Base-by-base conservation (phyloP, 1,140 invertebrate species). In the Steinernema khuongi region DNA sequence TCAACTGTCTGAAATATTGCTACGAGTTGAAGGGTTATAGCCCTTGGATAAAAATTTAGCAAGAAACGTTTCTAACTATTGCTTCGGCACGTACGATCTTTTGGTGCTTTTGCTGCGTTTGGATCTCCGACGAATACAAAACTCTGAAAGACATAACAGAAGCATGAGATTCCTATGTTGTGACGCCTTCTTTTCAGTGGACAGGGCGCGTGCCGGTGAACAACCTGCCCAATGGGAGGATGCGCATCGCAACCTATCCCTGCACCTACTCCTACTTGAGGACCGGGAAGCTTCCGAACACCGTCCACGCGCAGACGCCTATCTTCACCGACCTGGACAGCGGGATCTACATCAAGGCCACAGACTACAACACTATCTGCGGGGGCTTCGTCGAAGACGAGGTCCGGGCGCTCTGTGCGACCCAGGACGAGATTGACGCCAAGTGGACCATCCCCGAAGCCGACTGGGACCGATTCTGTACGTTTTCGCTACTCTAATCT, bases 391-490 rank as follows among this genome's bases (percentile, higher is more conserved):
- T 74, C 33, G 80, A 83, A 75, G 60, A 69, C n/a, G 81, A 74
- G 22, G 68, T 85, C 17, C 36, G 73, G 0, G 75, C 83, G 2
- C 41, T 83, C 0, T 31, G 26, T 1, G 72, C 68, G 1, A 76
- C 73, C 19, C 79, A 83, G 72, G 50, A 68, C 1, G 67, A 60
- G 1, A n/a, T 70, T 11, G 31, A 71, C 18, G 78, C 43, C 0
- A 31, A 84, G n/a, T 84, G 83, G 83, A 73, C 74, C 22, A 66
- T 83, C 69, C 83, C 81, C 18, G 30, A 67, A 30, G 73, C 80
- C 1, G 82, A 81, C 86, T 97, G 94, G 94, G 94, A 97, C 87
- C 93, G 96, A 83, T 97, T 98, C 87, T 91, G 88, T 89, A 79
- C 83, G 85, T 82, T 72, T 41, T 29, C 18, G 26, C n/a, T 32